These are phyloP conservation scores for Phallusia fumigata DNA, from an alignment of 23 tunicate genomes.

Conservation along the genomic window DNA sequence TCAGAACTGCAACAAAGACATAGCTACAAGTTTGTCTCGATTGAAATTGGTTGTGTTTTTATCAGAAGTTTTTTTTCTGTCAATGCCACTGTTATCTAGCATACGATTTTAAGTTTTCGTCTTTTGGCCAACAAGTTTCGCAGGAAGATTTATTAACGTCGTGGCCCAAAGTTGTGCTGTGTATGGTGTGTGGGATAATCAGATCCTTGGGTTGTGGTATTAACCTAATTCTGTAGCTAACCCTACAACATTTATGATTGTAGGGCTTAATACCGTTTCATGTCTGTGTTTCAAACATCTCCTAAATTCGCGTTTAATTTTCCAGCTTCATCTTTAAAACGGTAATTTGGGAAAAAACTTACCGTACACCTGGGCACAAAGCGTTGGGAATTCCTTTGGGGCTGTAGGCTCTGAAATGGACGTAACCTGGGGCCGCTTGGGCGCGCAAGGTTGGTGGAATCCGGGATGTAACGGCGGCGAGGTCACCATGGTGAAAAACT, in stretches of 20 bases:
- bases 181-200: no score
- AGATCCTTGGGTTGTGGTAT: no score
- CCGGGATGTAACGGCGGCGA: constrained; percentile 30
- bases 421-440: constrained; percentile 52
- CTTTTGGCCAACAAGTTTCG: no score
- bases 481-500: constrained; percentile 21
- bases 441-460: constrained; percentile 42
- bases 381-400: constrained; percentile 86
- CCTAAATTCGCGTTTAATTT: neutral
- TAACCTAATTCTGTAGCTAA: no score
- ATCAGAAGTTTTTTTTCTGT: neutral
- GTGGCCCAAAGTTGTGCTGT: no score
- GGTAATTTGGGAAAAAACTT: constrained; percentile 10
- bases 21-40: neutral
- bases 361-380: constrained; percentile 78
- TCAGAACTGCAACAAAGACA: constrained; percentile 45
- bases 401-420: constrained; percentile 65
- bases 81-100: no score
- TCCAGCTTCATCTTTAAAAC: neutral
- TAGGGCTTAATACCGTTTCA: no score
- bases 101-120: no score
- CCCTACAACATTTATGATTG: no score
- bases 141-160: no score
- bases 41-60: neutral
- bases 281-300: no score